Percentiles rank a stretch among this genome's conserved stretches.
phyloP scores from a whole-genome alignment of 1,140 invertebrate species.

The Cydia splendana region DNA sequence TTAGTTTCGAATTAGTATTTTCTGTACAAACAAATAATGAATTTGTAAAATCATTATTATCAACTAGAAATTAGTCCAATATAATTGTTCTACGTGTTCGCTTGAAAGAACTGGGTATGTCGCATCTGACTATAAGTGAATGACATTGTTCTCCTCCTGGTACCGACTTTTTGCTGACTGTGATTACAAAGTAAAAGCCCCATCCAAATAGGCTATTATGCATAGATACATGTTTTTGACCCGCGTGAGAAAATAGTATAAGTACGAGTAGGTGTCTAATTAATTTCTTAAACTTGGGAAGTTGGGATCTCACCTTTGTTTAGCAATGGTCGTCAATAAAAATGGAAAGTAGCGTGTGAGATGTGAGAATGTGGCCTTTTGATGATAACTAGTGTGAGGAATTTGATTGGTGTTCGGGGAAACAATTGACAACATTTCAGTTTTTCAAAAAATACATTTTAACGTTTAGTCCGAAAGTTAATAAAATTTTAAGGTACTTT shows the following conservation, averaged over 20 bases:
- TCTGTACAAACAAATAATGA: no score
- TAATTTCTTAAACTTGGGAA: slow-evolving; percentile 40
- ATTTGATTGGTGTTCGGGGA: background rate
- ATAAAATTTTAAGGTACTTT: no score
- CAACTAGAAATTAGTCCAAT: no score
- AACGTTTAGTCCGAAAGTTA: no score
- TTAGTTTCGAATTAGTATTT: no score
- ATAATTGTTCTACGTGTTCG: background rate
- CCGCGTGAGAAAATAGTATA: slow-evolving; percentile 40
- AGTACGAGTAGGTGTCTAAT: slow-evolving; percentile 36
- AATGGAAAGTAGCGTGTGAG: slow-evolving; percentile 49
- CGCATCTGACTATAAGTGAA: background rate
- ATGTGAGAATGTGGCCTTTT: background rate
- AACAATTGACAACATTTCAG: no score
- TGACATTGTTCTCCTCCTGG: background rate
- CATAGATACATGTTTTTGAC: slow-evolving; percentile 27
- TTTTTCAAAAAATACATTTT: no score
- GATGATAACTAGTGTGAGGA: background rate
- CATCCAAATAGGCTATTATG: slow-evolving; percentile 18
- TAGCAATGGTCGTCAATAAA: slow-evolving; percentile 39
- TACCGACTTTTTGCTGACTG: slow-evolving; percentile 29
- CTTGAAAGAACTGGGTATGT: background rate
- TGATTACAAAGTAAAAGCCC: slow-evolving; percentile 40
- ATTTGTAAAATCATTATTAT: no score
- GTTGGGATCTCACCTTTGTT: slow-evolving; percentile 39